These are phyloP conservation scores for Ailurus styani DNA, from an alignment of 2,113 vertebrate genomes.

Conservation along the genomic window DNA sequence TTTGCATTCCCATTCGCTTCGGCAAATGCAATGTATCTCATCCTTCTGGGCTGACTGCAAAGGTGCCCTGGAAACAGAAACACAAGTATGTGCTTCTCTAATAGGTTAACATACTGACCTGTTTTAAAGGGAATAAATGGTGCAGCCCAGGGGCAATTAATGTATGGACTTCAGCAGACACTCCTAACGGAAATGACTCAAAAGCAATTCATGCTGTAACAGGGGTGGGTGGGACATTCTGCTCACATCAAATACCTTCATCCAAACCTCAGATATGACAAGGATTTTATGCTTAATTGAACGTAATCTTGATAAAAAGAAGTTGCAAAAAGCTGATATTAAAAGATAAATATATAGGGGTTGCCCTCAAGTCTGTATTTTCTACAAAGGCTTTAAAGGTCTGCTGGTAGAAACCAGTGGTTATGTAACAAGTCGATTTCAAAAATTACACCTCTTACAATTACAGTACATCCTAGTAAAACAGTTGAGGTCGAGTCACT, in stretches of 20 bases:
- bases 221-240: background rate
- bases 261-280: background rate
- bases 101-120: slow-evolving; percentile 1
- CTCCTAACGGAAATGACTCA: background rate
- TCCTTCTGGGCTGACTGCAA: background rate
- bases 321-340: background rate
- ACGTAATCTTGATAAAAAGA: slow-evolving; percentile 6
- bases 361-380: background rate
- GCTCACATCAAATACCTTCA: background rate
- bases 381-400: background rate
- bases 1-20: background rate
- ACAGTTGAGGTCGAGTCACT: slow-evolving; percentile 20
- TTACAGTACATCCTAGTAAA: slow-evolving; percentile 18
- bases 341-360: background rate
- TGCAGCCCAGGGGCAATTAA: background rate
- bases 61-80: background rate
- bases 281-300: background rate
- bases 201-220: background rate
- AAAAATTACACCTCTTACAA: slow-evolving; percentile 43
- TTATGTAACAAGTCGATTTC: slow-evolving; percentile 54
- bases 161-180: background rate
- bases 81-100: background rate
- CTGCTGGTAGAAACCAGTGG: background rate
- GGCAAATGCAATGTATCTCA: background rate
- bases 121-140: slow-evolving; percentile 17